Percentiles rank a stretch among this genome's conserved stretches.
These are phyloP conservation scores for Allobates femoralis DNA, from an alignment of 2,797 vertebrate genomes.

Conservation along the genomic window DNA sequence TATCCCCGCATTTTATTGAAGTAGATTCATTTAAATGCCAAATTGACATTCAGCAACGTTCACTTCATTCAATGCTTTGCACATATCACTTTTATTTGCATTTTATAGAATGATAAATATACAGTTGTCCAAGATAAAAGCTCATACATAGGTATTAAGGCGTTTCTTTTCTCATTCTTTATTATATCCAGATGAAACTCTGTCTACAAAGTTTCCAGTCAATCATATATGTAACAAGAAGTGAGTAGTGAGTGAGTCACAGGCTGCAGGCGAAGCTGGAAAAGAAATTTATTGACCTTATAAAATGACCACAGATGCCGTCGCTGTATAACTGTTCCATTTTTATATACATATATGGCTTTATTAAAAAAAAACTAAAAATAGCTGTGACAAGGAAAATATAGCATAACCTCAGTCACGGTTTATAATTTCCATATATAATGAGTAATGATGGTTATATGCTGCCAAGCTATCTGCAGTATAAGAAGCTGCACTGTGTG, in stretches of 20 bases:
- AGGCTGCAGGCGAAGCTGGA: not conserved
- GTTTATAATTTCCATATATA: constrained; percentile 26
- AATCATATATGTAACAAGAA: not conserved
- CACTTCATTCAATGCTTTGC: not conserved
- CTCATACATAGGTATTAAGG: not conserved
- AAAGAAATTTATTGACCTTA: constrained; percentile 25
- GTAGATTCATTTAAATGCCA: not conserved
- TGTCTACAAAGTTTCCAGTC: constrained; percentile 30
- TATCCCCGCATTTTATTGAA: not conserved
- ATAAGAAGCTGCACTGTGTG: not conserved
- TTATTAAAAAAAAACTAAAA: constrained; percentile 35
- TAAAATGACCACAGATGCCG: constrained; percentile 35
- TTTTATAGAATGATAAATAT: constrained; percentile 4
- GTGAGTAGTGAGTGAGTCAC: constrained; percentile 30
- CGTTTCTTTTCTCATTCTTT: constrained; percentile 14
- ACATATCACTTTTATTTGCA: not conserved
- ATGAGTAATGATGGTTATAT: not conserved
- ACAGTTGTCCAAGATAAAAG: constrained; percentile 13
- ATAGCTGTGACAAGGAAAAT: constrained; percentile 37
- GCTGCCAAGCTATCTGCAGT: not conserved
- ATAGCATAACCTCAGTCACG: constrained; percentile 27
- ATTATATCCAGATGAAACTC: constrained; percentile 18
- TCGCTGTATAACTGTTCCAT: constrained; percentile 3
- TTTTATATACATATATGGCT: constrained; percentile 1
- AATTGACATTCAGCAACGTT: not conserved